These are phyloP conservation scores for Phalanger gymnotis DNA, from an alignment of 2,797 vertebrate genomes.

Conservation along the genomic window DNA sequence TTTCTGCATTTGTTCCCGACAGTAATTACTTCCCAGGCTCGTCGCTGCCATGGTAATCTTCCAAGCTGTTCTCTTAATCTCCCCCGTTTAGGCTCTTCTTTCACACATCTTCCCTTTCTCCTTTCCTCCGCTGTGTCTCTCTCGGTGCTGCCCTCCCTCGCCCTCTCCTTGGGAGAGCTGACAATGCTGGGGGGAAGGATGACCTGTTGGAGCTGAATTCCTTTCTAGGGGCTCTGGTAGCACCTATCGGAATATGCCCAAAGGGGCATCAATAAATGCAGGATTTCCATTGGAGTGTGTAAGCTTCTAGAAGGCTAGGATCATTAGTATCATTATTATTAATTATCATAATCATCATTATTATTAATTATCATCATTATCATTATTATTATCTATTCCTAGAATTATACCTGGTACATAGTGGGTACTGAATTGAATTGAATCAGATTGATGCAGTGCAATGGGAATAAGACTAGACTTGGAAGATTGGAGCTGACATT, in stretches of 20 bases:
- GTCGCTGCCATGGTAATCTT: not conserved
- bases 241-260: not conserved
- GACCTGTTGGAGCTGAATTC: not conserved
- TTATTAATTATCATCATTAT: too few species aligned
- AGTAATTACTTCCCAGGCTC: conserved; percentile 58
- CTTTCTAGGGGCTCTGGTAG: not conserved
- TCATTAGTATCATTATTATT: too few species aligned
- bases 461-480: not conserved
- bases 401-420: not conserved
- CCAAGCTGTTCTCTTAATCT: not conserved
- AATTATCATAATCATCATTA: too few species aligned
- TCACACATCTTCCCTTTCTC: not conserved
- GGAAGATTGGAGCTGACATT: not conserved
- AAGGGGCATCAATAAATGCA: not conserved
- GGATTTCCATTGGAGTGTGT: not conserved
- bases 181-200: not conserved
- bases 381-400: not conserved
- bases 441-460: not conserved
- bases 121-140: not conserved
- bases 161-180: not conserved
- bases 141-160: not conserved
- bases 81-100: not conserved
- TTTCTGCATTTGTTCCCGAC: not conserved
- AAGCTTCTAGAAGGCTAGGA: not conserved
- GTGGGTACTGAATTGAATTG: not conserved